These are phyloP conservation scores for Smittia aterrima DNA, from an alignment of 2,888 invertebrate species.

Conservation along the genomic window DNA sequence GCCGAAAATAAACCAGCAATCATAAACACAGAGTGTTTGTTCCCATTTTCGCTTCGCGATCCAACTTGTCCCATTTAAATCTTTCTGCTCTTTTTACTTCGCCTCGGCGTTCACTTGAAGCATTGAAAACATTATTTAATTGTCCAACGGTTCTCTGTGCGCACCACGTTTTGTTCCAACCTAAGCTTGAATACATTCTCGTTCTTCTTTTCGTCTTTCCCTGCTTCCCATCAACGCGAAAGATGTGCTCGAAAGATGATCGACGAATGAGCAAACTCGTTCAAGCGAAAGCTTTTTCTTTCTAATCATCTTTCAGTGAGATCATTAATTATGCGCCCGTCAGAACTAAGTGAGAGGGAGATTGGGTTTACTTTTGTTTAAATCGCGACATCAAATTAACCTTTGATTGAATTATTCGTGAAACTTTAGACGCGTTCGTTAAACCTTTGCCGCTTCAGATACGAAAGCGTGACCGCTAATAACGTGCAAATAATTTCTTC, in stretches of 20 bases:
- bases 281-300: too few relatives aligned
- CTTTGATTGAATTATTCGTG: background rate
- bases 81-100: conserved; percentile 16
- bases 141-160: conserved; percentile 35
- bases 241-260: background rate
- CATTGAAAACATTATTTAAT: conserved; percentile 34
- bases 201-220: background rate
- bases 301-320: too few relatives aligned
- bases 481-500: conserved; percentile 16
- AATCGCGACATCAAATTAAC: background rate
- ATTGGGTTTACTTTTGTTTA: conserved; percentile 2
- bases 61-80: conserved; percentile 38
- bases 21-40: conserved; percentile 24
- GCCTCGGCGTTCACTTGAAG: background rate
- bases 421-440: conserved; percentile 24
- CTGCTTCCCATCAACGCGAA: background rate
- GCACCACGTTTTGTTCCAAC: conserved; percentile 5
- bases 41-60: conserved; percentile 31
- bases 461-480: conserved; percentile 34
- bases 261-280: too few relatives aligned
- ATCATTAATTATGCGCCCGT: background rate
- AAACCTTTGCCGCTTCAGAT: conserved; percentile 5
- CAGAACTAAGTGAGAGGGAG: conserved; percentile 5
- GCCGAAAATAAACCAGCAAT: conserved; percentile 23
- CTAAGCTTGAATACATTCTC: background rate